phyloP scores from a whole-genome alignment of 1,140 invertebrate genomes.

The Heliconius hermathena region DNA sequence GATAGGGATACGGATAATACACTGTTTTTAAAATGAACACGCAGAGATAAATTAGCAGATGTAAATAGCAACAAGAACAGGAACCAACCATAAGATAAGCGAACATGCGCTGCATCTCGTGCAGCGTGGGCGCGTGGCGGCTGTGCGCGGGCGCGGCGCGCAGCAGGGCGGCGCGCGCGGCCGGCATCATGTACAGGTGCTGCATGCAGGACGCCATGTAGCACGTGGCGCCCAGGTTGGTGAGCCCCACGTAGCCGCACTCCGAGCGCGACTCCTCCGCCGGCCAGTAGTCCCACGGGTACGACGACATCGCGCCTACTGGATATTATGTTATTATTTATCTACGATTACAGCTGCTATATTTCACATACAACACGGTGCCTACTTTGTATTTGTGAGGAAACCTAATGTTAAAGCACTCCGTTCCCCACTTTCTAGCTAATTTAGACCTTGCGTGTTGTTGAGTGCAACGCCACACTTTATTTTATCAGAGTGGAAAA shows the following conservation, averaged over 20 bases:
- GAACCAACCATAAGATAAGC: constrained; percentile 90
- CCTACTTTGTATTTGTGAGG: too few relatives aligned
- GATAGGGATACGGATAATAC: too few relatives aligned
- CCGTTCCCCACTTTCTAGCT: too few relatives aligned
- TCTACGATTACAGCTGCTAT: too few relatives aligned
- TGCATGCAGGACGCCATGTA: constrained; percentile 99
- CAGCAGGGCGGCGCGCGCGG: constrained; percentile 91
- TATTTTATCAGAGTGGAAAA: too few relatives aligned
- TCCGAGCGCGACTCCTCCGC: constrained; percentile 96
- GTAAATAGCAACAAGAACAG: not conserved
- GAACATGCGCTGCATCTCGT: constrained; percentile 97
- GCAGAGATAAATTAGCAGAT: too few relatives aligned
- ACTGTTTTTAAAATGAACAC: too few relatives aligned
- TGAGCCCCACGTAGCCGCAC: constrained; percentile 96
- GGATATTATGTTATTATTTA: not conserved
- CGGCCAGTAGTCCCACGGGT: constrained; percentile 98
- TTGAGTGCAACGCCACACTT: too few relatives aligned
- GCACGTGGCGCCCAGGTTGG: constrained; percentile 97
- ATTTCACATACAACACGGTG: too few relatives aligned
- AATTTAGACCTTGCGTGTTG: too few relatives aligned
- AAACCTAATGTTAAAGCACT: too few relatives aligned
- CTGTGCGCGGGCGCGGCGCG: constrained; percentile 82
- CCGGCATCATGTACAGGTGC: constrained; percentile 98
- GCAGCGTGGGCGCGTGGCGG: constrained; percentile 91
- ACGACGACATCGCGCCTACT: constrained; percentile 89